A percentile compares a stretch with the other conserved stretches of the same genome.
Conservation (phyloP, 2,888 invertebrate species). For the Ethmia dodecea region DNA sequence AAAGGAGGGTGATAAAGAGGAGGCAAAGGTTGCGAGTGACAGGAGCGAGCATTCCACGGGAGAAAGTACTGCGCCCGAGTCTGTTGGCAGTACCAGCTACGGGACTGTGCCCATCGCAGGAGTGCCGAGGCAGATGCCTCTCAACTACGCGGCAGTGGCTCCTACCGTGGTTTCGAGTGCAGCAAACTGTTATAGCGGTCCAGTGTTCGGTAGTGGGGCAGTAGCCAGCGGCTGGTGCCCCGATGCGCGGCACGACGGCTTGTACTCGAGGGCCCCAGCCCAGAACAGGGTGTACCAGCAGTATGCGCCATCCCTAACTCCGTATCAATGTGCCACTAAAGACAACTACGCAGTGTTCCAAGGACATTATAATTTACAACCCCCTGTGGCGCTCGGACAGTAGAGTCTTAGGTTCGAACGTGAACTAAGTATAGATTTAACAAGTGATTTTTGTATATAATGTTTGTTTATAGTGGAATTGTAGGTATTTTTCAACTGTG, state of each 20-base stretch:
- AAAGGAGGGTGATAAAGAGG: conserved; percentile 64
- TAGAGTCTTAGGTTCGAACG: no score
- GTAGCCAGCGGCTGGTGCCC: conserved; percentile 55
- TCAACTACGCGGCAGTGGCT: conserved; percentile 51
- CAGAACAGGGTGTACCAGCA: conserved; percentile 62
- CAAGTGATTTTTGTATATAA: no score
- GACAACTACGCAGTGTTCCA: conserved; percentile 70
- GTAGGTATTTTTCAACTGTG: neutral
- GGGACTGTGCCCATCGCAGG: conserved; percentile 47
- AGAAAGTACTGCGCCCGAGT: conserved; percentile 18
- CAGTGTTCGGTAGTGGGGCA: conserved; percentile 41
- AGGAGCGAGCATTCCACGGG: conserved; percentile 20
- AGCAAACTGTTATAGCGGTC: conserved; percentile 34
- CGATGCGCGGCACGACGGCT: conserved; percentile 51
- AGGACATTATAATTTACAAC: conserved; percentile 68
- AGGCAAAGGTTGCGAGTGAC: conserved; percentile 35
- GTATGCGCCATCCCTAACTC: conserved; percentile 47
- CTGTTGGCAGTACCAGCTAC: conserved; percentile 49
- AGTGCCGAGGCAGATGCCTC: conserved; percentile 38
- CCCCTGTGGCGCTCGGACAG: conserved; percentile 67
- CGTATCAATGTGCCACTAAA: conserved; percentile 67
- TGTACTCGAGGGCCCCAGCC: conserved; percentile 46
- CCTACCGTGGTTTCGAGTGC: conserved; percentile 40
- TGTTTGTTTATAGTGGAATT: no score
- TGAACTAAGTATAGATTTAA: no score